These are phyloP conservation scores for Propithecus perrieri DNA, from an alignment of 2,797 vertebrate species.

Conservation along the genomic window DNA sequence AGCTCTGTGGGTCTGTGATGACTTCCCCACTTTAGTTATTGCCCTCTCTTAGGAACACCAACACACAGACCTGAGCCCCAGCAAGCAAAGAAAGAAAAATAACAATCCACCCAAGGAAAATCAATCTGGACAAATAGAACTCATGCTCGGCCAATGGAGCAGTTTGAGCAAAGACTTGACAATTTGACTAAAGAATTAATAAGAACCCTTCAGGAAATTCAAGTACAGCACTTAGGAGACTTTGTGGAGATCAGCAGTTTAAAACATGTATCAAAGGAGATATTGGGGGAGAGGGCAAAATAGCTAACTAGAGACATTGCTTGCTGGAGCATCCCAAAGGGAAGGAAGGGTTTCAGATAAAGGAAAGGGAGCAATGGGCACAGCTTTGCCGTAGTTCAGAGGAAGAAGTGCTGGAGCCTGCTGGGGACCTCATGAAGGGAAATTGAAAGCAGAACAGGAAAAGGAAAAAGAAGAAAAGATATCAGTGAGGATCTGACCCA, in stretches of 20 bases:
- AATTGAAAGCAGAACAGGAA: background rate
- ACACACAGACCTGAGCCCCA: background rate
- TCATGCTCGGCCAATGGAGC: background rate
- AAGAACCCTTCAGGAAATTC: background rate
- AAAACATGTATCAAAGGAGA: background rate
- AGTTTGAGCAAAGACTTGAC: background rate
- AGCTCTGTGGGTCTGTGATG: background rate
- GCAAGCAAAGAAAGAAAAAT: background rate
- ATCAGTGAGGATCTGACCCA: background rate
- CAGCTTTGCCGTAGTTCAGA: background rate
- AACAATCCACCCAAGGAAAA: background rate
- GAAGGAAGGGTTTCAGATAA: background rate
- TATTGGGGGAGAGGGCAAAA: background rate
- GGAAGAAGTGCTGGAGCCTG: background rate
- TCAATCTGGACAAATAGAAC: background rate
- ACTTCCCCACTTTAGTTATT: background rate
- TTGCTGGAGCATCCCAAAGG: background rate
- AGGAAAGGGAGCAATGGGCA: background rate
- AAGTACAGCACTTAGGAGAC: background rate
- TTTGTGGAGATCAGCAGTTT: background rate
- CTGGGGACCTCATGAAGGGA: background rate
- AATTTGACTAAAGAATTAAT: background rate
- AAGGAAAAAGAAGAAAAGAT: background rate
- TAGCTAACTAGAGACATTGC: background rate
- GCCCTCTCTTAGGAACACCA: background rate